A percentile compares a stretch with the other conserved stretches of the same genome.
Conservation (phyloP, 2,113 vertebrate species). For the Tursiops truncatus region DNA sequence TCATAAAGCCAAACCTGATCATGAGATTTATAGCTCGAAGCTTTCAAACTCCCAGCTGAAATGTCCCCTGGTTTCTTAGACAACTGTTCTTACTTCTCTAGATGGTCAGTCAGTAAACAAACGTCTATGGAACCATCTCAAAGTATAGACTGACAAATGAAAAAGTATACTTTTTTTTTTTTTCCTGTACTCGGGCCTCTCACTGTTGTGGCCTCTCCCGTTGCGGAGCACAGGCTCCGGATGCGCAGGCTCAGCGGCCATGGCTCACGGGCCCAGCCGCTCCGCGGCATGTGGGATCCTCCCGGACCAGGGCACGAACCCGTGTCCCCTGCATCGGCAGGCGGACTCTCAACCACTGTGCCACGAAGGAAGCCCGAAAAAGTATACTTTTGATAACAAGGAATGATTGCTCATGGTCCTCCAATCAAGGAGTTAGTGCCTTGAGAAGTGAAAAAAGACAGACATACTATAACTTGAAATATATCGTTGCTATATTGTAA, state of each 20-base stretch:
- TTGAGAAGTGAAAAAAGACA: background rate
- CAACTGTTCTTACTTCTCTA: background rate
- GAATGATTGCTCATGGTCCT: background rate
- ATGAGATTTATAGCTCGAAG: background rate
- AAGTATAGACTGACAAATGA: background rate
- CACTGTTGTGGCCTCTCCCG: no score
- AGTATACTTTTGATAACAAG: background rate
- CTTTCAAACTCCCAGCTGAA: background rate
- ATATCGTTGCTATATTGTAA: background rate
- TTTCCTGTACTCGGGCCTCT: no score
- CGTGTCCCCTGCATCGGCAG: no score
- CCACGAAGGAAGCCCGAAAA: background rate
- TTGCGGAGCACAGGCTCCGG: no score
- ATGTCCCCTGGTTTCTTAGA: constrained; percentile 12
- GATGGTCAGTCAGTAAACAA: background rate
- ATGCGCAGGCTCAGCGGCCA: no score
- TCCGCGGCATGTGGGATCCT: no score
- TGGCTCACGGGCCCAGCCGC: no score
- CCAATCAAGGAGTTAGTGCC: background rate
- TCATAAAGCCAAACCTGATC: background rate
- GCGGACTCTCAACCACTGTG: no score
- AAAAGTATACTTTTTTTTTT: background rate
- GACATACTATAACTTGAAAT: background rate
- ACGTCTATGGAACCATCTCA: background rate
- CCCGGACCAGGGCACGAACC: no score